Conservation (phyloP, 2,888 invertebrate genomes). For the Flexamia atlantica region DNA sequence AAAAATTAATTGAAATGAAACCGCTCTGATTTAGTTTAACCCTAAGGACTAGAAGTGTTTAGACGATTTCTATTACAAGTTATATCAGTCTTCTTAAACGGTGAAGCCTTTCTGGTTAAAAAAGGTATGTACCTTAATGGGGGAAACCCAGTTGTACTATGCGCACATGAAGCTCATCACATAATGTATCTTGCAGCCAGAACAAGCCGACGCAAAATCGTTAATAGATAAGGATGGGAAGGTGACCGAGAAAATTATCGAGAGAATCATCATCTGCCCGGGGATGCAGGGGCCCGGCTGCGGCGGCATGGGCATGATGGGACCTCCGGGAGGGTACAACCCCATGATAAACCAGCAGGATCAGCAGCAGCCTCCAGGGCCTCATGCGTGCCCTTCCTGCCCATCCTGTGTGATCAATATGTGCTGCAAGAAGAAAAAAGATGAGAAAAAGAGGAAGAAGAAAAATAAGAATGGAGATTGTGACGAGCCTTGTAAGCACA, state of each 20-base stretch:
- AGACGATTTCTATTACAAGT: no score
- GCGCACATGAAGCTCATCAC: no score
- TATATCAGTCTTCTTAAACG: no score
- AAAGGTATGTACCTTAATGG: no score
- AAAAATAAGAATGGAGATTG: neutral
- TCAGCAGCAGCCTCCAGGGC: neutral
- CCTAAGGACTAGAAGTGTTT: no score
- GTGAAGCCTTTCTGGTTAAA: no score
- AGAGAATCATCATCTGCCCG: slow-evolving; percentile 46
- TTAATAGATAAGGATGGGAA: neutral
- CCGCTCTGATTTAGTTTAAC: no score
- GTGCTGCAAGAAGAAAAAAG: neutral
- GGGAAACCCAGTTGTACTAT: no score
- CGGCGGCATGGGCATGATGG: neutral
- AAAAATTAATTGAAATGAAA: no score
- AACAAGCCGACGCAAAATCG: neutral
- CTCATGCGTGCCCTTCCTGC: neutral
- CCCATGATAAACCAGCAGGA: neutral
- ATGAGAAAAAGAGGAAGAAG: neutral
- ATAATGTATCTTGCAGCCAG: neutral
- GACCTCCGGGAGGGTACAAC: neutral
- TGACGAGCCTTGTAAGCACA: slow-evolving; percentile 21
- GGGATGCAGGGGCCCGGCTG: slow-evolving; percentile 38
- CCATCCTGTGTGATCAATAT: neutral
- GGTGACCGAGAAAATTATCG: slow-evolving; percentile 32